phyloP scores from a whole-genome alignment of 2,888 invertebrate species.

The Campoletis raptor region DNA sequence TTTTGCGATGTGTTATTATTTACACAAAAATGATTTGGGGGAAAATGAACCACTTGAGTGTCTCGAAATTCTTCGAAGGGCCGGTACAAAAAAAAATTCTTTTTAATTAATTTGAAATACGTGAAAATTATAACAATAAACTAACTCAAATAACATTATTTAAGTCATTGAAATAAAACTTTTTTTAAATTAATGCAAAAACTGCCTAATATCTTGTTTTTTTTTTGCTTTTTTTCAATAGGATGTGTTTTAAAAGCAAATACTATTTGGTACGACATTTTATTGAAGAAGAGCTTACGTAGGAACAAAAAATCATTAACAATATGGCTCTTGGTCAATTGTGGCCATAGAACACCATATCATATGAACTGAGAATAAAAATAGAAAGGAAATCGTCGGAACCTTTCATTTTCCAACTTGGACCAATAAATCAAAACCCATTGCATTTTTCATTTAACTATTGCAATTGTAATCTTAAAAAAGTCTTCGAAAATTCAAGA shows the following conservation, averaged over 20 bases:
- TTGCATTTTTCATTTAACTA: background rate
- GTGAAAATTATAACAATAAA: background rate
- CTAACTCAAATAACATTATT: too few species aligned
- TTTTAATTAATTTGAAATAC: background rate
- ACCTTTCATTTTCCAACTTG: background rate
- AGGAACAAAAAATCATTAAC: conserved; percentile 65
- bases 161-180: too few species aligned
- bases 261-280: conserved; percentile 70
- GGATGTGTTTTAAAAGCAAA: conserved; percentile 67
- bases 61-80: conserved; percentile 66
- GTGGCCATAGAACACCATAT: background rate
- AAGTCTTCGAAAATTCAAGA: background rate
- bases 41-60: conserved; percentile 50
- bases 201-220: background rate
- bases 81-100: conserved; percentile 42
- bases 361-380: background rate
- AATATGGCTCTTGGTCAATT: conserved; percentile 69
- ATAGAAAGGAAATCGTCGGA: background rate
- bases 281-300: conserved; percentile 66
- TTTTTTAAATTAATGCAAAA: too few species aligned
- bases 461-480: background rate
- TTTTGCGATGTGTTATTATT: conserved; percentile 69
- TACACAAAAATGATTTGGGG: conserved; percentile 41
- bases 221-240: conserved; percentile 29
- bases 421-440: background rate